These are phyloP conservation scores for Leptonema lineaticorne DNA, from an alignment of 1,140 invertebrate species.

Conservation along the genomic window DNA sequence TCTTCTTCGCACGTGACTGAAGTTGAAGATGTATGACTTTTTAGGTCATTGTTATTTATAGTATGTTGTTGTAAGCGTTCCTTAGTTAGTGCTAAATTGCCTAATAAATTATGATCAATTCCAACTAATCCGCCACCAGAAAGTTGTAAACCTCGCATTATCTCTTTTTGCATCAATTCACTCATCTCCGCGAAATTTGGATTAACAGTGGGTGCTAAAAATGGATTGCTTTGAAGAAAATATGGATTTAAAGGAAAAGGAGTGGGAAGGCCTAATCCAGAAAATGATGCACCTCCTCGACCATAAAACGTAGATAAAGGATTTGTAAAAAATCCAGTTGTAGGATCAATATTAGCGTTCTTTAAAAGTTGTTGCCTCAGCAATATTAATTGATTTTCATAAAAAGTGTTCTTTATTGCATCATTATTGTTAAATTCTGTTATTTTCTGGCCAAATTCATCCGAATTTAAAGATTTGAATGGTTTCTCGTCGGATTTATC, in stretches of 20 bases:
- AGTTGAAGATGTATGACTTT: constrained; percentile 41
- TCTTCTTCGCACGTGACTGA: constrained; percentile 47
- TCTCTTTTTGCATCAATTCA: constrained; percentile 65
- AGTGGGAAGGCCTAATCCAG: constrained; percentile 57
- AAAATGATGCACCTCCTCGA: constrained; percentile 50
- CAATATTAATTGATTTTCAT: constrained; percentile 56
- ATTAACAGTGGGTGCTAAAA: constrained; percentile 59
- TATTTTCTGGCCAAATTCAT: constrained; percentile 43
- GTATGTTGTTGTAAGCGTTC: constrained; percentile 43
- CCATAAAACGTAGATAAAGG: constrained; percentile 59
- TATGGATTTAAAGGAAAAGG: constrained; percentile 59
- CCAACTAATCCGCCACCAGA: constrained; percentile 66
- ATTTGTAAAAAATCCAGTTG: constrained; percentile 55
- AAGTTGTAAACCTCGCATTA: constrained; percentile 65
- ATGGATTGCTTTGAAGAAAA: constrained; percentile 59
- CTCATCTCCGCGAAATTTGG: constrained; percentile 63
- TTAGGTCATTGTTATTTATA: constrained; percentile 17
- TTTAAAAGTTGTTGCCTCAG: constrained; percentile 61
- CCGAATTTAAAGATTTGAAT: constrained; percentile 45
- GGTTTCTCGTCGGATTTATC: constrained; percentile 51
- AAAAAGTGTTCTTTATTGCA: constrained; percentile 44
- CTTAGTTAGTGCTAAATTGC: constrained; percentile 41
- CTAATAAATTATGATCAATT: constrained; percentile 51
- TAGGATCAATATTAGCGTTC: constrained; percentile 59
- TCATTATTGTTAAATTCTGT: constrained; percentile 48